These are phyloP conservation scores for Sepioteuthis lessoniana DNA, from an alignment of 2,888 invertebrate genomes.

Conservation along the genomic window DNA sequence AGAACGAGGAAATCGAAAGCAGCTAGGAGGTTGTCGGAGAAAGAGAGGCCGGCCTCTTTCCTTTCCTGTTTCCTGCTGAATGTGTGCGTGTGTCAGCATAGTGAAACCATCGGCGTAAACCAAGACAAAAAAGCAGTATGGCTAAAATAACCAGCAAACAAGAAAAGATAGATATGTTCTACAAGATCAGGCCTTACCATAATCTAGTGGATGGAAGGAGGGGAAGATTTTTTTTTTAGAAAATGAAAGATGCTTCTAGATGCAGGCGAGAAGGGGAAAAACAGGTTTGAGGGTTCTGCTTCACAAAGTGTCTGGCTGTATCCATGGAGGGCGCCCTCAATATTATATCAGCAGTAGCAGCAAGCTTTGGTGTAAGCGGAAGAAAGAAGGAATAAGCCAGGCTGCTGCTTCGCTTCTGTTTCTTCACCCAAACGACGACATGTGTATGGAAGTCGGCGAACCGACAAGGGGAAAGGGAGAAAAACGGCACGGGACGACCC, in stretches of 20 bases:
- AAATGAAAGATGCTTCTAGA: background rate
- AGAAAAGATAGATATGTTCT: background rate
- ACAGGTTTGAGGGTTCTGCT: conserved; percentile 6
- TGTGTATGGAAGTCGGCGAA: conserved; percentile 2
- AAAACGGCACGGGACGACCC: conserved; percentile 33
- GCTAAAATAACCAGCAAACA: background rate
- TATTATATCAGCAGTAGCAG: conserved; percentile 18
- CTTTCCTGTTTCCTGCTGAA: background rate
- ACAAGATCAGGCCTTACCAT: background rate
- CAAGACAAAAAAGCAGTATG: background rate
- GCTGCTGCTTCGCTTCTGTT: background rate
- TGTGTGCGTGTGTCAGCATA: background rate
- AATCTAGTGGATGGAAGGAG: background rate
- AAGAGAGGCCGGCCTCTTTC: conserved; percentile 37
- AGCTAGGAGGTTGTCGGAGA: conserved; percentile 24
- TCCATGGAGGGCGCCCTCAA: conserved; percentile 33
- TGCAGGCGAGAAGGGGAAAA: conserved; percentile 11
- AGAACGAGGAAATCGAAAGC: conserved; percentile 37
- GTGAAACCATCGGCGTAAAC: background rate
- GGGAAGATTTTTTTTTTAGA: background rate
- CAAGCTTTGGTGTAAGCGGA: background rate
- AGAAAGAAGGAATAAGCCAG: background rate
- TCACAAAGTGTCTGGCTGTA: background rate
- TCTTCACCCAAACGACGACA: background rate
- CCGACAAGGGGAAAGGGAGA: conserved; percentile 1